A percentile compares a stretch with the other conserved stretches of the same genome.
Evolutionary conservation across 2,797 vertebrate species (phyloP).

Genomic region (Aphelocoma californica): DNA sequence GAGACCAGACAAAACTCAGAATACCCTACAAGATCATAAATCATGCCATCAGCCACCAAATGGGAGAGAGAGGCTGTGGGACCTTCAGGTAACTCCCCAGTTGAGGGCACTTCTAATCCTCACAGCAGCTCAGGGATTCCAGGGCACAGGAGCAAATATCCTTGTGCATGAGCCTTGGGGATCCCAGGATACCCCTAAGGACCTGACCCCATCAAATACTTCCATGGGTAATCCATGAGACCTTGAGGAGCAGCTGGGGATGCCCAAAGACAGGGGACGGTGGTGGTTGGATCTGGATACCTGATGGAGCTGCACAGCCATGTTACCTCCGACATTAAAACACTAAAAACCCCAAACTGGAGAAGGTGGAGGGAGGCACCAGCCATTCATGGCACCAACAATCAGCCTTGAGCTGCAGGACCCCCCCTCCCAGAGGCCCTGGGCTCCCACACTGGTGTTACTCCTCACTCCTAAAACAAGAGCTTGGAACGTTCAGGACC

Average conservation of each 20-base stretch:
- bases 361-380: neutral
- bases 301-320: neutral
- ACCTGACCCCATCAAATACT: neutral
- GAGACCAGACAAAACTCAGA: neutral
- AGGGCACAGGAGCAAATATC: neutral
- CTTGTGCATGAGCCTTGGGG: neutral
- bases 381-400: neutral
- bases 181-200: neutral
- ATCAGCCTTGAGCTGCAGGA: neutral
- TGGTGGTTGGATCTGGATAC: neutral
- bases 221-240: accelerated
- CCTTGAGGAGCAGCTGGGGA: neutral
- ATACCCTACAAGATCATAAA: neutral
- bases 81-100: neutral
- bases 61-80: neutral
- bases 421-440: too few relatives aligned
- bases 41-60: neutral
- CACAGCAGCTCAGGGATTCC: neutral
- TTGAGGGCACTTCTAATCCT: neutral
- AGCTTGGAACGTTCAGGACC: neutral
- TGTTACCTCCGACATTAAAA: neutral
- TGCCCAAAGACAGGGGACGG: neutral
- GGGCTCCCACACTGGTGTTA: accelerated
- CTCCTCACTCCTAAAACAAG: neutral
- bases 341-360: neutral